Percentiles rank a stretch among this genome's conserved stretches.
Evolutionary conservation across 1,140 invertebrate species (phyloP).

Genomic region (Paraescarpia echinospica): DNA sequence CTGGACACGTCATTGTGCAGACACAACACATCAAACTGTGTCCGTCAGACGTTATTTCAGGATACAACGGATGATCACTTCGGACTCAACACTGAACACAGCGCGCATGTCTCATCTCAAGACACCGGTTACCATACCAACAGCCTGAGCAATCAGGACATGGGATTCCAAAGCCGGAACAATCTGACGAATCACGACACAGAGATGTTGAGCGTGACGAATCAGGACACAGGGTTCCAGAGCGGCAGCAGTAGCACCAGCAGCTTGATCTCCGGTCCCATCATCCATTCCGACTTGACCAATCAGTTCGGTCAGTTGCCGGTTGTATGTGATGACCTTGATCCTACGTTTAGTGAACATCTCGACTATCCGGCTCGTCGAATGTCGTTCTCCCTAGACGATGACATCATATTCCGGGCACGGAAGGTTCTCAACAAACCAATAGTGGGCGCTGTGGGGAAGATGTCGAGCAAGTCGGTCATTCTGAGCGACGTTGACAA

Average conservation of each 20-base stretch:
- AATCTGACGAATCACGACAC: background rate
- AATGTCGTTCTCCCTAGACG: background rate
- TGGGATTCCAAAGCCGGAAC: background rate
- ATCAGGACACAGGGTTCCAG: background rate
- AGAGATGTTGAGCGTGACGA: background rate
- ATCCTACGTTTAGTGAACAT: background rate
- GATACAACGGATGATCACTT: background rate
- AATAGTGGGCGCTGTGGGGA: background rate
- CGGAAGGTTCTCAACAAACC: background rate
- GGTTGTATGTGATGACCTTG: background rate
- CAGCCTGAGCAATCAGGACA: slow-evolving; percentile 13
- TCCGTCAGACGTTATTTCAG: background rate
- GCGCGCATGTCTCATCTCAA: background rate
- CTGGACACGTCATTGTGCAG: background rate
- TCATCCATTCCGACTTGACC: slow-evolving; percentile 9
- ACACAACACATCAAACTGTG: background rate
- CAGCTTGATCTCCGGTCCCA: background rate
- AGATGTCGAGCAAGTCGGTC: background rate
- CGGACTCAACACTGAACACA: background rate
- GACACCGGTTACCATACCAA: slow-evolving; percentile 14
- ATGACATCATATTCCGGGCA: background rate
- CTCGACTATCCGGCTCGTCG: background rate
- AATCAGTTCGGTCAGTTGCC: slow-evolving; percentile 9
- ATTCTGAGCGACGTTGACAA: background rate
- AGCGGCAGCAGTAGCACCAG: background rate